Conservation (phyloP, 2,113 vertebrate species). For the Plecotus auritus region DNA sequence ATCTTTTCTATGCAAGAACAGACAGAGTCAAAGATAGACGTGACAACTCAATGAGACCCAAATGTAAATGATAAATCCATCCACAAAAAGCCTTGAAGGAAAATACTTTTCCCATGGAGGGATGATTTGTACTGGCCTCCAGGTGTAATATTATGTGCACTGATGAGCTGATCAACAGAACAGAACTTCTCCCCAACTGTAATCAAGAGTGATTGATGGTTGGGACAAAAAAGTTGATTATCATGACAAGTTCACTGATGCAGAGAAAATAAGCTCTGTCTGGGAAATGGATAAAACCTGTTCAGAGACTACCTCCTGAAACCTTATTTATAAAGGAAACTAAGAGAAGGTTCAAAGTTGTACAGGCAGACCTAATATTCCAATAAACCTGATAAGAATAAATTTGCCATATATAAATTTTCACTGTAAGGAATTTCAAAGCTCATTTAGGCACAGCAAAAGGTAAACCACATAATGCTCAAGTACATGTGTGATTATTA, state of each 20-base stretch:
- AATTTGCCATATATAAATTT: conserved; percentile 31
- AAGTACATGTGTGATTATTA: background rate
- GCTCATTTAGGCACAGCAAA: background rate
- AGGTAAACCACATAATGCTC: background rate
- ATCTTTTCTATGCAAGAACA: conserved; percentile 63
- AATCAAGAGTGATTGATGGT: conserved; percentile 86
- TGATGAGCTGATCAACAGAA: conserved; percentile 85
- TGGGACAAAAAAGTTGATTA: conserved; percentile 87
- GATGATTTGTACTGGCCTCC: conserved; percentile 80
- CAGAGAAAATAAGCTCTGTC: conserved; percentile 83
- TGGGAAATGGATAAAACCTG: conserved; percentile 79
- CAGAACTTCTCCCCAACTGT: conserved; percentile 80
- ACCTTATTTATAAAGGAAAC: conserved; percentile 64
- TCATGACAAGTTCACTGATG: conserved; percentile 81
- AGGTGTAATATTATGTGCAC: conserved; percentile 83
- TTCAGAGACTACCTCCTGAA: conserved; percentile 70
- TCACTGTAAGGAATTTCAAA: background rate
- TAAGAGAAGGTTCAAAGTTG: conserved; percentile 64
- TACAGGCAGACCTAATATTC: conserved; percentile 24
- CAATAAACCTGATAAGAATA: conserved; percentile 40
- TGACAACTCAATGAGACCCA: conserved; percentile 65
- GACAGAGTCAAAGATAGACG: conserved; percentile 64
- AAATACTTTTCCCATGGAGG: conserved; percentile 68
- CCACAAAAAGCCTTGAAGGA: conserved; percentile 76
- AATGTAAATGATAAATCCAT: conserved; percentile 74